Conservation (phyloP, 1,140 invertebrate genomes). For the Phymorhynchus buccinoides region DNA sequence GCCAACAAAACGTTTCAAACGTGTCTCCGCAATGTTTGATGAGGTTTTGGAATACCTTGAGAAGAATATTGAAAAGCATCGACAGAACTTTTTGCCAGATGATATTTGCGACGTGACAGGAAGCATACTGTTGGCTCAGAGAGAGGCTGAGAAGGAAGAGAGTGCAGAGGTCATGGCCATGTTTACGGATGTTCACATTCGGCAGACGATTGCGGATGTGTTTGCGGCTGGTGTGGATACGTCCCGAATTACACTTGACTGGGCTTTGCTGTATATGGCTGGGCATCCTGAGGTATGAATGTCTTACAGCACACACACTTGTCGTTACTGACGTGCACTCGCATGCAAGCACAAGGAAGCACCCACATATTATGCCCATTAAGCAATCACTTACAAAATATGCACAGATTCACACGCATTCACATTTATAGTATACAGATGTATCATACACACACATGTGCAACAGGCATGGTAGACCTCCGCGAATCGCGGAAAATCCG, state of each 20-base stretch:
- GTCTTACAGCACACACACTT: not conserved
- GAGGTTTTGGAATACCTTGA: conserved; percentile 10
- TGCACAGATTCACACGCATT: too few species aligned
- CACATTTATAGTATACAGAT: too few species aligned
- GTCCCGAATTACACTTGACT: not conserved
- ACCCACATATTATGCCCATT: too few species aligned
- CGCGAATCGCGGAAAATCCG: too few species aligned
- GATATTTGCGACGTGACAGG: conserved; percentile 1
- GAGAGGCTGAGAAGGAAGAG: not conserved
- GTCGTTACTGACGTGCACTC: too few species aligned
- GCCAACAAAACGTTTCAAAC: not conserved
- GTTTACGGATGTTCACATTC: not conserved
- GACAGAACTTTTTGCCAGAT: not conserved
- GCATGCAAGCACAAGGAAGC: too few species aligned
- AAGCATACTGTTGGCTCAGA: conserved; percentile 15
- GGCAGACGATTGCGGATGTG: not conserved
- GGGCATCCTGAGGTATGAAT: not conserved
- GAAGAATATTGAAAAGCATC: not conserved
- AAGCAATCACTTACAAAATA: too few species aligned
- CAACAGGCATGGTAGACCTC: too few species aligned
- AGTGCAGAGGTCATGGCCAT: not conserved
- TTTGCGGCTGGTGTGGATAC: conserved; percentile 7
- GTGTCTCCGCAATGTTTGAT: not conserved
- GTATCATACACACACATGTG: too few species aligned
- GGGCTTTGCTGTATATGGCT: conserved; percentile 5